Evolutionary conservation across 2,113 vertebrate species (phyloP).

Genomic region (Heloderma charlesbogerti): DNA sequence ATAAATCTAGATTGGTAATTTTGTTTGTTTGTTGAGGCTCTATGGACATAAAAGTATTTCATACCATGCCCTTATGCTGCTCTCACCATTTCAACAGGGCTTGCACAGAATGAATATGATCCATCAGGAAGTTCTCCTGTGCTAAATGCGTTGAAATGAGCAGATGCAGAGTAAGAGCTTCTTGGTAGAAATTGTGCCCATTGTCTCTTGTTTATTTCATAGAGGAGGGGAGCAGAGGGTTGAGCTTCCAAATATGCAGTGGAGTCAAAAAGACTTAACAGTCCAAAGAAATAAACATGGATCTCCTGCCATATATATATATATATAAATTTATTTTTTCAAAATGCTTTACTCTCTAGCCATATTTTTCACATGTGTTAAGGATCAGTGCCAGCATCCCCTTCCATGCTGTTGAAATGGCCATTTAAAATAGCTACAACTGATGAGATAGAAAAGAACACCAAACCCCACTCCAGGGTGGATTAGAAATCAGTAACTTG

Average conservation of each 20-base stretch:
- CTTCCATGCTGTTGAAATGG: not conserved
- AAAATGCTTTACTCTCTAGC: not conserved
- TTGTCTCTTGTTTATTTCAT: not conserved
- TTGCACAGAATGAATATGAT: not conserved
- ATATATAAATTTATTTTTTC: too few species aligned
- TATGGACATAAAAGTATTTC: too few species aligned
- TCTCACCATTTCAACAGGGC: not conserved
- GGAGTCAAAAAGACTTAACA: too few species aligned
- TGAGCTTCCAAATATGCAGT: not conserved
- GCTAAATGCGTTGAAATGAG: not conserved
- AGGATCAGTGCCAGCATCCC: not conserved
- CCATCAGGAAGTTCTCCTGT: not conserved
- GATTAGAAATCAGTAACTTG: not conserved
- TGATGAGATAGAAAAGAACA: not conserved
- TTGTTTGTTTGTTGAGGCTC: not conserved
- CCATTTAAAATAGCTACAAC: not conserved
- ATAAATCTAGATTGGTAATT: not conserved
- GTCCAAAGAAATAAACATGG: not conserved
- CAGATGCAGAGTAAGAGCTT: not conserved
- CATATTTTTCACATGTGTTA: not conserved
- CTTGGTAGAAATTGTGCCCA: not conserved
- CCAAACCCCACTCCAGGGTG: too few species aligned
- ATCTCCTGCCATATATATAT: not conserved
- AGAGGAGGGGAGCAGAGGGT: not conserved
- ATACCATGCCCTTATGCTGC: not conserved